Conservation (phyloP, 2,797 vertebrate species). For the Tiaroga cobitis region DNA sequence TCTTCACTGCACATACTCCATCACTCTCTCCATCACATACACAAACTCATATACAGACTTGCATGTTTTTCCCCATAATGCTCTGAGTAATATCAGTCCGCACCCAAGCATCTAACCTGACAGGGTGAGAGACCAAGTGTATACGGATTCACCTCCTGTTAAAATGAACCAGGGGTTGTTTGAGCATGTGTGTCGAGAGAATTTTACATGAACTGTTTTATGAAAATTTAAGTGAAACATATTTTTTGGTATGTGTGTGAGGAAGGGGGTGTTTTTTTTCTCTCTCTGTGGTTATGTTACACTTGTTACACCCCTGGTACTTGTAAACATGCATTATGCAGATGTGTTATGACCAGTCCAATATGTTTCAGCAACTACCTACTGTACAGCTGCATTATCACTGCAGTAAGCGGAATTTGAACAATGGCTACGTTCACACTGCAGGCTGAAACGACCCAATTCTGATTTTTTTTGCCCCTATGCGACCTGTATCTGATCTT, state of each 20-base stretch:
- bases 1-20: conserved; percentile 59
- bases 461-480: too few relatives aligned
- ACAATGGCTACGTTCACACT: too few relatives aligned
- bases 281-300: background rate
- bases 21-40: conserved; percentile 23
- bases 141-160: conserved; percentile 3
- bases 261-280: background rate
- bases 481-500: too few relatives aligned
- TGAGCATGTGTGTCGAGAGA: background rate
- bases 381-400: background rate
- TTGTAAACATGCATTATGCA: conserved; percentile 7
- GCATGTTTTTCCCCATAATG: conserved; percentile 20
- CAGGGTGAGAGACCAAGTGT: conserved; percentile 11
- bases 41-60: conserved; percentile 24
- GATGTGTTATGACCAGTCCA: background rate
- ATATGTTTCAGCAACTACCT: background rate
- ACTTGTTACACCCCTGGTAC: too few relatives aligned
- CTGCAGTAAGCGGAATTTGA: background rate
- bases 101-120: conserved; percentile 30
- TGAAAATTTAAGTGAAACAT: background rate
- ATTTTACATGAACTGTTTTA: background rate
- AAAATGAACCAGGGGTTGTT: background rate
- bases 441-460: too few relatives aligned
- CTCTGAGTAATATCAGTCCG: conserved; percentile 22
- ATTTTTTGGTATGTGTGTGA: background rate